A percentile compares a stretch with the other conserved stretches of the same genome.
Conservation (phyloP, 2,888 invertebrate genomes). For the Polia nebulosa region DNA sequence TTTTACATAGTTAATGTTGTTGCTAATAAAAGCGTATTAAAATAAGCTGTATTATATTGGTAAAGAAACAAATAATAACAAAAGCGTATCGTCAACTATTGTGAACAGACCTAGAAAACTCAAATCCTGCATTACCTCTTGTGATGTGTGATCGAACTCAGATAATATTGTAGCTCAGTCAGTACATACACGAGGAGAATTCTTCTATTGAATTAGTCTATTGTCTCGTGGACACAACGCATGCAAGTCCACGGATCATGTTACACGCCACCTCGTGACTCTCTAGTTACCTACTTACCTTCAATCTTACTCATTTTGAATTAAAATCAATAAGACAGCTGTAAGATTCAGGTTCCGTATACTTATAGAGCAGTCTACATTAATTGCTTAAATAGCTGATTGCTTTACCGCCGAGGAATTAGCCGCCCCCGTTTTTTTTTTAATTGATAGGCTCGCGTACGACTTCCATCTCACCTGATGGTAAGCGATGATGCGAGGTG, state of each 20-base stretch:
- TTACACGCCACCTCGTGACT: constrained; percentile 30
- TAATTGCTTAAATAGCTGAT: no score
- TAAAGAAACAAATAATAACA: not conserved
- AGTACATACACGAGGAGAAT: accelerated
- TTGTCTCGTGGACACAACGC: constrained; percentile 11
- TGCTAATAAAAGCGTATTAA: no score
- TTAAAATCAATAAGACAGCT: constrained; percentile 30
- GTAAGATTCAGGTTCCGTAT: constrained; percentile 30
- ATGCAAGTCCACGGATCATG: constrained; percentile 8
- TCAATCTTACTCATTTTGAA: constrained; percentile 15
- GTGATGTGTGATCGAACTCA: not conserved
- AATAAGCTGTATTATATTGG: no score
- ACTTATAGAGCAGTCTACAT: not conserved
- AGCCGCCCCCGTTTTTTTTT: no score
- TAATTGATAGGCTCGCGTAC: no score
- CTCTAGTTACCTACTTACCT: constrained; percentile 34
- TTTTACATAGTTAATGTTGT: no score
- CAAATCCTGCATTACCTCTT: not conserved
- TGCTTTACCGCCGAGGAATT: no score
- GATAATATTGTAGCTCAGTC: no score
- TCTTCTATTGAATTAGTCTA: constrained; percentile 10
- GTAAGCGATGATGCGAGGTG: no score
- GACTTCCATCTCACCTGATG: no score
- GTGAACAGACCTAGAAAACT: not conserved
- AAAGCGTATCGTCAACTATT: not conserved